A percentile compares a stretch with the other conserved stretches of the same genome.
phyloP scores from a whole-genome alignment of 2,113 vertebrate genomes.

The Pomatostomus ruficeps region DNA sequence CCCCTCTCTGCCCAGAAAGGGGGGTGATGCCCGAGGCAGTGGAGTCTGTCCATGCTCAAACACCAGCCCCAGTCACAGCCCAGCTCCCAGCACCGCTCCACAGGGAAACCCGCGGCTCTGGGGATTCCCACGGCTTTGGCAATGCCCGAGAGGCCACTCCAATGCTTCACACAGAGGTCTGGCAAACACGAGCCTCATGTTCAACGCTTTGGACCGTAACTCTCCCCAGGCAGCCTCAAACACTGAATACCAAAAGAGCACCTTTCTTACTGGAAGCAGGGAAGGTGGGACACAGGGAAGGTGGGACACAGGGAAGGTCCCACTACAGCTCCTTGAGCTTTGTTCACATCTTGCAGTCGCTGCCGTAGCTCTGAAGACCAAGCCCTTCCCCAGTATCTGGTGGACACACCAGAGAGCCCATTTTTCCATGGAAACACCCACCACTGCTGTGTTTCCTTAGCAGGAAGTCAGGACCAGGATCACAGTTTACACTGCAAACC shows the following conservation, averaged over 20 bases:
- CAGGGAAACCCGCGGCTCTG: accelerated
- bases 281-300: not conserved
- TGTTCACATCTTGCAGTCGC: accelerated
- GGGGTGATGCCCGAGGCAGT: accelerated
- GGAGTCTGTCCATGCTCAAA: accelerated
- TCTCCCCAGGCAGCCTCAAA: not conserved
- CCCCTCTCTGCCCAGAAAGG: not conserved
- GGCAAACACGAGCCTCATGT: accelerated
- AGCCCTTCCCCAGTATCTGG: accelerated
- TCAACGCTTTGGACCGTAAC: accelerated
- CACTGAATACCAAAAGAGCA: not conserved
- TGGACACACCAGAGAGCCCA: not conserved
- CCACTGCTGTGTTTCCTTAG: not conserved
- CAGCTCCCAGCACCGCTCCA: not conserved
- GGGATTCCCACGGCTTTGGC: not conserved
- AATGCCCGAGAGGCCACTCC: not conserved
- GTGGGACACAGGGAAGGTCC: not conserved
- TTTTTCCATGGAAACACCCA: not conserved
- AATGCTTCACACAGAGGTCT: not conserved
- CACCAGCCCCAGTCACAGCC: accelerated
- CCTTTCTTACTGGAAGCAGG: not conserved
- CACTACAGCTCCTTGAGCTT: accelerated
- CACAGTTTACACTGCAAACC: not conserved
- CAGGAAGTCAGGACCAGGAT: accelerated
- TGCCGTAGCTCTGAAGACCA: not conserved